These are phyloP conservation scores for Eriosoma lanigerum DNA, from an alignment of 1,140 invertebrate species.

Conservation along the genomic window DNA sequence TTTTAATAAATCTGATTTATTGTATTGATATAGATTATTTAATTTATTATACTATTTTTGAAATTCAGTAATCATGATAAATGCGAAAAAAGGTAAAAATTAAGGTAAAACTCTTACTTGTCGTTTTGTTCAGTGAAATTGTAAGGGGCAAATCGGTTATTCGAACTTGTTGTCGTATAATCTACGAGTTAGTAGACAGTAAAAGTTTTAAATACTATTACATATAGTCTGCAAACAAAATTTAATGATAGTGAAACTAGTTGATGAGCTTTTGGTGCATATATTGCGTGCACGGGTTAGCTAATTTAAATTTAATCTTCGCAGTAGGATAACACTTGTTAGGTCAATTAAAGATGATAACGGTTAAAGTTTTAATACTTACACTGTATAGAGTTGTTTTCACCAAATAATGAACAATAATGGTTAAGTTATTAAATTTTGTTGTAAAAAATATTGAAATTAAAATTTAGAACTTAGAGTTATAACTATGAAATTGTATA, in stretches of 20 bases:
- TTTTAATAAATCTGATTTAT: no score
- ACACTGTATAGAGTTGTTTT: not conserved
- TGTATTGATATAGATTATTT: no score
- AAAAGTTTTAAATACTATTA: constrained; percentile 13
- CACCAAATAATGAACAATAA: not conserved
- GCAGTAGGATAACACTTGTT: not conserved
- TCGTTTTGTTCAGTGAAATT: no score
- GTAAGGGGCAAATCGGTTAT: no score
- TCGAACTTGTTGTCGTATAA: not conserved
- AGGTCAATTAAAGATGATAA: constrained; percentile 9
- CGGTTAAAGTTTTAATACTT: constrained; percentile 1
- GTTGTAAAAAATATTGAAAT: no score
- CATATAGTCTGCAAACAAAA: constrained; percentile 13
- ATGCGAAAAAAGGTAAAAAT: no score
- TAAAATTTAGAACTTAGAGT: no score
- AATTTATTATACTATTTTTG: no score
- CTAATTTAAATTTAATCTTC: constrained; percentile 37
- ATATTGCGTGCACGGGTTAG: not conserved
- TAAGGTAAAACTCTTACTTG: no score
- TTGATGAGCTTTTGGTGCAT: constrained; percentile 15
- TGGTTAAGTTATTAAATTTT: no score
- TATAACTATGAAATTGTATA: no score
- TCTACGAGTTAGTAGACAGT: not conserved
- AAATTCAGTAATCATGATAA: no score
- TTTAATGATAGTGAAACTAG: not conserved